Evolutionary conservation across 2,888 invertebrate genomes (phyloP).

Genomic region (Erannis defoliaria): DNA sequence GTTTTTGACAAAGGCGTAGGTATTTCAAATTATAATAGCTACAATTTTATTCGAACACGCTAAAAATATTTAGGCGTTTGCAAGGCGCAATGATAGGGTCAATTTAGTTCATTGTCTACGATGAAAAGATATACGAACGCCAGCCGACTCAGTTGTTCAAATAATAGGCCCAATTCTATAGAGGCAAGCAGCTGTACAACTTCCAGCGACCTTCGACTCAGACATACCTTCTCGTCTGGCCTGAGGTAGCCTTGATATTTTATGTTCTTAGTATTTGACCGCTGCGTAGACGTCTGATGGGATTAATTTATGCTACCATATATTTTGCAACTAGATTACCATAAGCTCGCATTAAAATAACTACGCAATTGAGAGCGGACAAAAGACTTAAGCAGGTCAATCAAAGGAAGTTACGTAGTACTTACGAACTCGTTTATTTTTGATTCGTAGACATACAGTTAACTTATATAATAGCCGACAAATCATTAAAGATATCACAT

Average conservation of each 20-base stretch:
- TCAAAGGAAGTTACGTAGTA: neutral
- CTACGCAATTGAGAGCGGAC: neutral
- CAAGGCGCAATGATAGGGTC: conserved; percentile 14
- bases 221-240: conserved; percentile 34
- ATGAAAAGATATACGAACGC: conserved; percentile 9
- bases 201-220: conserved; percentile 24
- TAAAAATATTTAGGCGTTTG: neutral
- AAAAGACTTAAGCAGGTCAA: neutral
- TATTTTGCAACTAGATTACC: neutral
- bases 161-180: conserved; percentile 28
- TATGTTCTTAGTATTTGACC: conserved; percentile 17
- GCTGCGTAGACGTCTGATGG: conserved; percentile 7
- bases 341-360: too few species aligned
- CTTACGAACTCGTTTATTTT: neutral
- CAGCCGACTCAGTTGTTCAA: conserved; percentile 21
- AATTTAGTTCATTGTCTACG: conserved; percentile 8
- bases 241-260: conserved; percentile 24
- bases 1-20: neutral
- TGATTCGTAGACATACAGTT: neutral
- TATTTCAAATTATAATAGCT: neutral
- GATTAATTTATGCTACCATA: neutral
- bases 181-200: conserved; percentile 29
- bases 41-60: neutral
- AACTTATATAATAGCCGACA: neutral
- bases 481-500: too few species aligned